Evolutionary conservation across 2,888 invertebrate species (phyloP), one percentile per base, ranked within the genome.

Genomic region (Drosophila melanocephala): DNA sequence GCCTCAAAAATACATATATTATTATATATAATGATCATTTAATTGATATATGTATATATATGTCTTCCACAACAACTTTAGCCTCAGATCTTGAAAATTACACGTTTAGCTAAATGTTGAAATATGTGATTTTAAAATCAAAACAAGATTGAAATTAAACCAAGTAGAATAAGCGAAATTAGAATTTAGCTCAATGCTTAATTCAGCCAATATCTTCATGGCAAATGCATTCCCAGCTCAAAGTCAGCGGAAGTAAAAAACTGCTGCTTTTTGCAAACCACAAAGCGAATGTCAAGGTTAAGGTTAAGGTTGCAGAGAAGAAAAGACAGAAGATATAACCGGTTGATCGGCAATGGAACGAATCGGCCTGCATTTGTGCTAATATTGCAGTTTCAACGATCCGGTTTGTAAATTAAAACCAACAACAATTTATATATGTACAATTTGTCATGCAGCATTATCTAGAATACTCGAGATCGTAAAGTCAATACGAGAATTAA

Each of bases 211-310:
- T 50, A 55, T 47, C 51, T 74, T 64, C 28, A 57, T 39, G 28
- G 50, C 68, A 62, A 64, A n/a, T 79, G 76, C 79, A 79, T 64
- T 75, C 53, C 33, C 22, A 53, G 32, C 16, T 55, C 37, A 71
- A 65, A 53, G 28, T 19, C 47, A 61, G 9, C 37, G 61, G 50
- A 32, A 59, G 3, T 57, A 35, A 53, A 14, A 39, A 56, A 39
- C 7, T 6, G 10, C 12, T 30, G 19, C 30, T 33, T 61, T 58
- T 77, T 50, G 57, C 56, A 26, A 52, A 16, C 35, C 55, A 55
- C 61, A 66, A 39, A 57, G 67, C 75, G 63, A 82, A 78, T 82
- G 84, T 89, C 89, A 88, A 84, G 87, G 87, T 85, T 80, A 87
- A 82, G 75, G 52, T 79, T 68, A 68, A 33, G 56, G 56, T 33